Base-by-base conservation (phyloP, 2,797 vertebrate genomes). In the Alosa sapidissima region DNA sequence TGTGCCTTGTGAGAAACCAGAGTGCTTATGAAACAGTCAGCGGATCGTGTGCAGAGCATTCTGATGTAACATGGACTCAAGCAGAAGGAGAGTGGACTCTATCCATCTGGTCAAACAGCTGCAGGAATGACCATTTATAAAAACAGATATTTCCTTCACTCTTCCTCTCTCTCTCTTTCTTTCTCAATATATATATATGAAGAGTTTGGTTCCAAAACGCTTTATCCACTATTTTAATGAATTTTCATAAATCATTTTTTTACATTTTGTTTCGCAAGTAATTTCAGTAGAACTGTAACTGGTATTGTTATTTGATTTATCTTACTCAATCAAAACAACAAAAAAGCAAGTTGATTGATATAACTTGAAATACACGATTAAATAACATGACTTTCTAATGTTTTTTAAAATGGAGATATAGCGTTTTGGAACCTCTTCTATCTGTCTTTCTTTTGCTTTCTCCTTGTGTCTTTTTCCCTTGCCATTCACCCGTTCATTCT, bases 31-130 rank as follows among this genome's bases (percentile, higher is more conserved):
- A 78, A 78, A 75, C 36, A 45, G 68, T 5, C 19, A 58, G 21
- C 6, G 55, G 0, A 47, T 72, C 14, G 14, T 36, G 14, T 72
- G 68, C 68, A 16, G 68, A 72, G 68, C 8, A 16, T 41, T 19
- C 41, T 78, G 72, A 78, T 78, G 72, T 47, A 78, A 78, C 19
- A 45, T 47, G 72, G 36, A 78, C 16, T 78, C 72, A 21, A 47
- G 68, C 33, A 45, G 16, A 16, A 36, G 36, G 14, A 78, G 72
- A 8, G 36, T 5, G 83, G 24, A 51, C 84, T 14, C 0, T 2
- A 28, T 83, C 65, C 45, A 78, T 83, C 81, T 72, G 72, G 16
- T 28, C 41, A 82, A 83, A 81, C 87, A 89, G 58, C 84, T 87
- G 58, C 83, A 86, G 83, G n/a, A 84, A 28, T 62, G 51, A n/a